These are phyloP conservation scores for Sturnira hondurensis DNA, from an alignment of 2,113 vertebrate species.

Conservation along the genomic window DNA sequence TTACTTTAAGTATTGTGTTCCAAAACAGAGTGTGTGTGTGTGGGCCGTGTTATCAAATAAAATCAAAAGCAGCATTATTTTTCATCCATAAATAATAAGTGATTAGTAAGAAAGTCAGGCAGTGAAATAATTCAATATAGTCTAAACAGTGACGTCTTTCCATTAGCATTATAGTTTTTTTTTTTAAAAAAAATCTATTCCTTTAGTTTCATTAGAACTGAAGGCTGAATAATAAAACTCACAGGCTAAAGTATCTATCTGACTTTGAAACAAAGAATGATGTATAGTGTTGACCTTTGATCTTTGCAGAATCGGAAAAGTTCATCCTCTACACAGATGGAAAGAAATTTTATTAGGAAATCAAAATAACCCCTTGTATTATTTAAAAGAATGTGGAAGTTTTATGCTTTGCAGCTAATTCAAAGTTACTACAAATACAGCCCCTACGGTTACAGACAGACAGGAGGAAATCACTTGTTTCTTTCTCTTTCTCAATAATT, in stretches of 20 bases:
- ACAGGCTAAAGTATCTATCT: constrained; percentile 29
- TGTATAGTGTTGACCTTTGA: constrained; percentile 37
- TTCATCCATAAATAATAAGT: background rate
- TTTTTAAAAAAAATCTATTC: background rate
- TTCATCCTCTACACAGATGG: background rate
- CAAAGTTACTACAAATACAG: background rate
- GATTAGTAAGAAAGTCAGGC: background rate
- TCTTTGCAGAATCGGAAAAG: constrained; percentile 5
- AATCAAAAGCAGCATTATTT: background rate
- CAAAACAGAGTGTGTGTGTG: background rate
- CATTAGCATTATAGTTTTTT: background rate
- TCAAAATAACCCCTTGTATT: constrained; percentile 27
- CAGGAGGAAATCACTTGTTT: background rate
- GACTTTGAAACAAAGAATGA: constrained; percentile 43
- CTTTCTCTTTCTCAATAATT: background rate
- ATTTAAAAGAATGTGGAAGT: background rate
- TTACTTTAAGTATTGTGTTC: background rate
- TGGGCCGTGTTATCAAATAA: background rate
- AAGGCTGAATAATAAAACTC: constrained; percentile 43
- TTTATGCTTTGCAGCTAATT: constrained; percentile 30
- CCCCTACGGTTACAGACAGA: background rate
- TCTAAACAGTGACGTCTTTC: background rate
- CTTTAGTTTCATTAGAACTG: background rate
- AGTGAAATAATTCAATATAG: background rate
- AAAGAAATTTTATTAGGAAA: constrained; percentile 32